phyloP scores from a whole-genome alignment of 2,113 vertebrate species.

The Crotalus helleri region DNA sequence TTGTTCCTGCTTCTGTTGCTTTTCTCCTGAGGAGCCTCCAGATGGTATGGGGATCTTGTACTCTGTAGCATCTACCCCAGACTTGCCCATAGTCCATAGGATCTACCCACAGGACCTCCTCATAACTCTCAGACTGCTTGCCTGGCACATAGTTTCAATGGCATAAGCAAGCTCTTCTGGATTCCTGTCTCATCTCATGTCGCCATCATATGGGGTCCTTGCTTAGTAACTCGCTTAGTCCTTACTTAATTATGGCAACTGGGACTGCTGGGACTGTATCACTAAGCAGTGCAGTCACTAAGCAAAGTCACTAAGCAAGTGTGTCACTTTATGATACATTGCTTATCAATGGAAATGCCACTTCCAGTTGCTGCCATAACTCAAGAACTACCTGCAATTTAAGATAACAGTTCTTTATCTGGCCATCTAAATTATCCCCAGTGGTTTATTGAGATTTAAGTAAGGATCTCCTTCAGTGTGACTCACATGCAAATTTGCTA shows the following conservation, averaged over 20 bases:
- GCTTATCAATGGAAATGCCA: not conserved
- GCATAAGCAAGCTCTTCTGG: not conserved
- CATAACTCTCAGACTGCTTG: not conserved
- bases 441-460: not conserved
- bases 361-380: not conserved
- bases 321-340: not conserved
- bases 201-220: not conserved
- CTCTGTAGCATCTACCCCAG: not conserved
- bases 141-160: not conserved
- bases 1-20: not conserved
- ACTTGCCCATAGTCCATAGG: not conserved
- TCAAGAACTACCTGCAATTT: not conserved
- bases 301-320: not conserved
- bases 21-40: not conserved
- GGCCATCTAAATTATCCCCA: not conserved
- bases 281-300: not conserved
- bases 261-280: not conserved
- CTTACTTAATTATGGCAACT: not conserved
- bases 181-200: not conserved
- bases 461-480: not conserved
- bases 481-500: not conserved
- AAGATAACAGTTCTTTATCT: not conserved
- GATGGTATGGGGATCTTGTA: not conserved
- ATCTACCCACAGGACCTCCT: not conserved
- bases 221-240: not conserved